A percentile compares a stretch with the other conserved stretches of the same genome.
These are phyloP conservation scores for Tenrec ecaudatus DNA, from an alignment of 2,113 vertebrate species.

Conservation along the genomic window DNA sequence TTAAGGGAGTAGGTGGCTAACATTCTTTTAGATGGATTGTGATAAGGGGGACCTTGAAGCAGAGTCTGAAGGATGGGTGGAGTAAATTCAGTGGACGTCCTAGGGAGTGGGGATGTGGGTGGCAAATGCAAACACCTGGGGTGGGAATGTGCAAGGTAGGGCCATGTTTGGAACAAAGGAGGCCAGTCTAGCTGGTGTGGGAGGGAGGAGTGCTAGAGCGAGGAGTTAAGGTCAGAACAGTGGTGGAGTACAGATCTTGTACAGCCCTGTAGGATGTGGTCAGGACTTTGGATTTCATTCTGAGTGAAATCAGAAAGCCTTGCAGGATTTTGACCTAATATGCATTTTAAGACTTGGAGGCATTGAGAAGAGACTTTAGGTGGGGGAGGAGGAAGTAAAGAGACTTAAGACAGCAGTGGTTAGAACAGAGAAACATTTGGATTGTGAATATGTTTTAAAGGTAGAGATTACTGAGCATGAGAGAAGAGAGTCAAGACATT, in stretches of 20 bases:
- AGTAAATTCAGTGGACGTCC: neutral
- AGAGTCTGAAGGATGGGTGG: neutral
- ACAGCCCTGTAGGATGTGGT: neutral
- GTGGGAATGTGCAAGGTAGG: neutral
- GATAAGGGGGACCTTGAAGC: slow-evolving; percentile 16
- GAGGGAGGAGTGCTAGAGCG: neutral
- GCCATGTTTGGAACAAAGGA: neutral
- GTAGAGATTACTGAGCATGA: neutral
- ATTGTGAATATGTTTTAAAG: slow-evolving; percentile 47
- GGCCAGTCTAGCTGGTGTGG: neutral
- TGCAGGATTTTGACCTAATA: neutral
- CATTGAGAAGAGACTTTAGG: neutral
- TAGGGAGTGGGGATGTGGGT: neutral
- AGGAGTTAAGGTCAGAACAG: neutral
- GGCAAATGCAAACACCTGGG: neutral
- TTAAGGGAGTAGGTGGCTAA: neutral
- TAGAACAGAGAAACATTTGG: neutral
- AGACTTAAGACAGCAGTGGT: neutral
- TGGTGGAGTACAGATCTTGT: neutral
- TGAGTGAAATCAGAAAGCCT: neutral
- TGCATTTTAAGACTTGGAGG: neutral
- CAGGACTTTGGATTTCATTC: neutral
- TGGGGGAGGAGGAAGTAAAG: neutral
- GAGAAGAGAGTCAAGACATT: neutral
- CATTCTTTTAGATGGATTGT: neutral